Evolutionary conservation across 1,140 invertebrate species (phyloP), one percentile per base, ranked within the genome.

Genomic region (Pantala flavescens): DNA sequence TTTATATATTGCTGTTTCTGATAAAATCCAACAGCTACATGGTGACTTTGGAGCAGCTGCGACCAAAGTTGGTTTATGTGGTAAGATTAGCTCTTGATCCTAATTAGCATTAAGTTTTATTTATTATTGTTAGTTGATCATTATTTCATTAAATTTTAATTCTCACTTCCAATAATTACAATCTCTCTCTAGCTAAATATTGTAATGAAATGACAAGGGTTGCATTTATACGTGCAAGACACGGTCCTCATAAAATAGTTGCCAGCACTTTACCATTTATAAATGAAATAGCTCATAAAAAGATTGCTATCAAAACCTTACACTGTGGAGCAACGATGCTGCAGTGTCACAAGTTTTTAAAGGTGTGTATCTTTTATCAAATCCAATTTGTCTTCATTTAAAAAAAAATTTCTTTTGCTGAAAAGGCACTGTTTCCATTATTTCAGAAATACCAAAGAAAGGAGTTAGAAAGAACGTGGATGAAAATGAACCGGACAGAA

Each of bases 321-420:
- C 91, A 92, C 79, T 83, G 87, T 0, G 90, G 91, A 71, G 91
- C 90, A n/a, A 91, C 91, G 14, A 83, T 93, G 24, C 90, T 88
- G 81, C 89, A 93, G 74, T 91, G 91, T 82, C 92, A 90, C 80
- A 85, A 87, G 77, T 91, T 90, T 80, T 87, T 93, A 71, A 82
- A 81, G 78, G 84, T 85, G 80, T 79, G 75, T 76, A 28, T 21
- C 73, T 42, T 19, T 74, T 77, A 72, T 77, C 76, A 21, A 24
- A 82, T 89, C 79, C 87, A 85, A 75, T 85, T 90, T 36, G 28
- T 36, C 28, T 36, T 36, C 2, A 36, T n/a, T n/a, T n/a, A n/a
- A n/a, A n/a, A n/a, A n/a, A n/a, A n/a, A n/a, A n/a, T n/a, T n/a
- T n/a, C n/a, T n/a, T n/a, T n/a, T n/a, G n/a, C n/a, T n/a, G n/a